Percentiles rank a stretch among this genome's conserved stretches.
Conservation (phyloP, 2,797 vertebrate species). For the Sebastolobus alascanus region DNA sequence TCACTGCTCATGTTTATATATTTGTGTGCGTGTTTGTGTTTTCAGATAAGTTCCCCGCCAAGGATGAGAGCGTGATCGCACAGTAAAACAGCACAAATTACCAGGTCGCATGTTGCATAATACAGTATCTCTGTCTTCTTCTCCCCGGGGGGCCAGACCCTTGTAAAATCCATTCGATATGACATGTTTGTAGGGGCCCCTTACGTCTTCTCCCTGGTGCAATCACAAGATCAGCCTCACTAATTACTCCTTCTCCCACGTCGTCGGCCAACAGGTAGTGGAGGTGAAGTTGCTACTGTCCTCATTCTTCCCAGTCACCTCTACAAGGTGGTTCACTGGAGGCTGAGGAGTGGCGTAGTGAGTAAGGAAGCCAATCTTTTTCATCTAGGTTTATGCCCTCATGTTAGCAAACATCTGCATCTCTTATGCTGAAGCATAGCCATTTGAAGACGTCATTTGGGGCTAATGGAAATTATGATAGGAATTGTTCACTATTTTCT, state of each 20-base stretch:
- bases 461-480: too few species aligned
- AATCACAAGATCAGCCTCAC: slow-evolving; percentile 41
- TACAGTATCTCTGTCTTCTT: slow-evolving; percentile 28
- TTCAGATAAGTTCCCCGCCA: slow-evolving; percentile 43
- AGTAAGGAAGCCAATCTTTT: slow-evolving; percentile 17
- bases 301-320: slow-evolving; percentile 19
- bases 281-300: slow-evolving; percentile 21
- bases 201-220: slow-evolving; percentile 39
- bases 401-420: slow-evolving; percentile 33
- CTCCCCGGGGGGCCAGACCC: neutral
- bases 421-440: slow-evolving; percentile 11
- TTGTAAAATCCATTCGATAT: slow-evolving; percentile 61
- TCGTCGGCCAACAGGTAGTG: slow-evolving; percentile 36
- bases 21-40: slow-evolving; percentile 14
- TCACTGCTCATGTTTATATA: slow-evolving; percentile 38
- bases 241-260: slow-evolving; percentile 55
- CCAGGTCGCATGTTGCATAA: slow-evolving; percentile 41
- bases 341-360: neutral
- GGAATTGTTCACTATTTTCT: too few species aligned
- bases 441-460: too few species aligned
- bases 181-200: slow-evolving; percentile 49
- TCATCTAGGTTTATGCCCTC: slow-evolving; percentile 8
- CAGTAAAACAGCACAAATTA: slow-evolving; percentile 50
- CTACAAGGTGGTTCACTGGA: slow-evolving; percentile 16
- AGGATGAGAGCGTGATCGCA: slow-evolving; percentile 25